Evolutionary conservation across 1,140 invertebrate genomes (phyloP).

Genomic region (Pentalonia nigronervosa): DNA sequence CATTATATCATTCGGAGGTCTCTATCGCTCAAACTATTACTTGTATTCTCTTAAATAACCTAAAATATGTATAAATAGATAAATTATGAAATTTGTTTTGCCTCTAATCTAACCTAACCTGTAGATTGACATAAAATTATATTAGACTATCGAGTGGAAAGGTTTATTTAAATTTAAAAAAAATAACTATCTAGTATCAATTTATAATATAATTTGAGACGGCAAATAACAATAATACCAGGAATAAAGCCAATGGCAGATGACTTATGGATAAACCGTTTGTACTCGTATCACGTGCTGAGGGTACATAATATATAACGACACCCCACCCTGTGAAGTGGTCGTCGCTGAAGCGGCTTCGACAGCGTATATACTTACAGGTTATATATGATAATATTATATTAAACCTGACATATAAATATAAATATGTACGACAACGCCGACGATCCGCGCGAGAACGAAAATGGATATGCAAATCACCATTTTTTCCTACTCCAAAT

Average conservation of each 20-base stretch:
- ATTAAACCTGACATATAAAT: neutral
- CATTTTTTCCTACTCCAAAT: neutral
- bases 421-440: neutral
- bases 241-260: neutral
- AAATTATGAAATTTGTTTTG: too few species aligned
- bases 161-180: neutral
- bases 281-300: neutral
- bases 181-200: too few species aligned
- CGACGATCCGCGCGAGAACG: neutral
- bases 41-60: too few species aligned
- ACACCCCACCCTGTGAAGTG: neutral
- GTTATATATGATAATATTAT: neutral
- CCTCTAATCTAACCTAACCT: too few species aligned
- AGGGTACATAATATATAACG: neutral
- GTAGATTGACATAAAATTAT: neutral
- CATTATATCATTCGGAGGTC: too few species aligned
- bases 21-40: too few species aligned
- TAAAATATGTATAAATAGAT: too few species aligned
- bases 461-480: constrained; percentile 32
- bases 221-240: neutral
- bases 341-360: neutral
- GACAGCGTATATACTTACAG: neutral
- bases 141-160: neutral
- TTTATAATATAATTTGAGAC: neutral
- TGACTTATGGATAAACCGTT: neutral